These are phyloP conservation scores for Pangasius sanitwongsei DNA, from an alignment of 2,797 vertebrate genomes.

Conservation along the genomic window DNA sequence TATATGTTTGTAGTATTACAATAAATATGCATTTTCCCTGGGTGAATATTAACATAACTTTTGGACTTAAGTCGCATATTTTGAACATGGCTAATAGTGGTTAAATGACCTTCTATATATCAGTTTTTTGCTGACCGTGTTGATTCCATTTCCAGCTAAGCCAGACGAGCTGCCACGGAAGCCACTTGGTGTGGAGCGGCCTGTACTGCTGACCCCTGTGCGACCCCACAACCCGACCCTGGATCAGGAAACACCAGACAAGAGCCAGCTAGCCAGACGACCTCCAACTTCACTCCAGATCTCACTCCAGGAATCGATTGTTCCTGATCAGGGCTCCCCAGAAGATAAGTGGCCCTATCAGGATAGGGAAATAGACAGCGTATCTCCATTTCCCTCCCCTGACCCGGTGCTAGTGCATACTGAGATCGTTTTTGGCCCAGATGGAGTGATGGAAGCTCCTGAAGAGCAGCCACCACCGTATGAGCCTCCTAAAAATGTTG, in stretches of 20 bases:
- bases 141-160: conserved; percentile 75
- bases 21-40: not conserved
- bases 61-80: not conserved
- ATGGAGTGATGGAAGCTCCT: conserved; percentile 38
- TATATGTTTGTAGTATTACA: not conserved
- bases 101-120: not conserved
- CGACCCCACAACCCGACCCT: conserved; percentile 10
- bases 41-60: not conserved
- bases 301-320: conserved; percentile 65
- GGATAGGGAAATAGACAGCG: conserved; percentile 32
- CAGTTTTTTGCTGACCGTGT: not conserved
- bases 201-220: conserved; percentile 71
- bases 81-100: not conserved
- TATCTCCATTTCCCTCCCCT: conserved; percentile 55
- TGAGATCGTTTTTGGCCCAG: conserved; percentile 49
- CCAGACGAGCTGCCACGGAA: conserved; percentile 87
- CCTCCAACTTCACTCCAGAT: conserved; percentile 65
- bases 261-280: conserved; percentile 43
- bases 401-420: conserved; percentile 65
- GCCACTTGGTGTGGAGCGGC: conserved; percentile 83
- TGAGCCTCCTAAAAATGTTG: conserved; percentile 30
- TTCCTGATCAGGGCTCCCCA: conserved; percentile 59
- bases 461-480: conserved; percentile 56
- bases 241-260: conserved; percentile 52
- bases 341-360: conserved; percentile 56